Evolutionary conservation across 2,113 vertebrate genomes (phyloP).

Genomic region (Motacilla tschutschensis): DNA sequence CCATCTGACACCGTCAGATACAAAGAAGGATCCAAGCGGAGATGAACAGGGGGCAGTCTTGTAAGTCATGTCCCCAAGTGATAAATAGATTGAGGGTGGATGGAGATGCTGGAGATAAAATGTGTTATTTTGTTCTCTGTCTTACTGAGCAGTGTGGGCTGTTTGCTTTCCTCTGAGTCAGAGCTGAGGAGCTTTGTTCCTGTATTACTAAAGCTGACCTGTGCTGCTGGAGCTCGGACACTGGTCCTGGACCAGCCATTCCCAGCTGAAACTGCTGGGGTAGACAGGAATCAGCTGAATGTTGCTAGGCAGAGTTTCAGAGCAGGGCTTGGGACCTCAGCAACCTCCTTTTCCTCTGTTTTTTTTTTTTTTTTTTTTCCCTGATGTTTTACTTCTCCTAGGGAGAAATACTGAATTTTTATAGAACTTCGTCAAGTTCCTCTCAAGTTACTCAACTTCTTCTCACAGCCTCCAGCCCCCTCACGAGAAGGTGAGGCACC

Average conservation of each 20-base stretch:
- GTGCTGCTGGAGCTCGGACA: background rate
- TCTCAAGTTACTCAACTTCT: background rate
- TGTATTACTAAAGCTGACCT: background rate
- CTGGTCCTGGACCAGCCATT: background rate
- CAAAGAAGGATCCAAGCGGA: background rate
- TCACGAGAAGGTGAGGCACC: background rate
- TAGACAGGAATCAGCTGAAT: background rate
- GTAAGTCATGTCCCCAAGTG: background rate
- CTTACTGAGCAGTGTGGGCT: background rate
- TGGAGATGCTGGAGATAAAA: background rate
- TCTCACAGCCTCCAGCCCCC: fast-evolving
- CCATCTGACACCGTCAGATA: background rate
- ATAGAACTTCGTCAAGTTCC: background rate
- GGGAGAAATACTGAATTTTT: background rate
- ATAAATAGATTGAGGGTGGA: background rate
- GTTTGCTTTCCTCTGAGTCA: background rate
- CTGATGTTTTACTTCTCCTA: background rate
- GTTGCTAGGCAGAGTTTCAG: background rate
- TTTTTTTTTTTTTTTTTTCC: background rate
- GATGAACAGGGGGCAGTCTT: background rate
- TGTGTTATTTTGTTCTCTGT: background rate
- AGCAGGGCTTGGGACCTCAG: background rate
- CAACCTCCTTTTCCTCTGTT: background rate
- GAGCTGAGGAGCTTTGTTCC: background rate
- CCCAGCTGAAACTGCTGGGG: background rate